These are phyloP conservation scores for Stegana nigrithorax DNA, from an alignment of 2,888 invertebrate genomes.

Conservation along the genomic window DNA sequence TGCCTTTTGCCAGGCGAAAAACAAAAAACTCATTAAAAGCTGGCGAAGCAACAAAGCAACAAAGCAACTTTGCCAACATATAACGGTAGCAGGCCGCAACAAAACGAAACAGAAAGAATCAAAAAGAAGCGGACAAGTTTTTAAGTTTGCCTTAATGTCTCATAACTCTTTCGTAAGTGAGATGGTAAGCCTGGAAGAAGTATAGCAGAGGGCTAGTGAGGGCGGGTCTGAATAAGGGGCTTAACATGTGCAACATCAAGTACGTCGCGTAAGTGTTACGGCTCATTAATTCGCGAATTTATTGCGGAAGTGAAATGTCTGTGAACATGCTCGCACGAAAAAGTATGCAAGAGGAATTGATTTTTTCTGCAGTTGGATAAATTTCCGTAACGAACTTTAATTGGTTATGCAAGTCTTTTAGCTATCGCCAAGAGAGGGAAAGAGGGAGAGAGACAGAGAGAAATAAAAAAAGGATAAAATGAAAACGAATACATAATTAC, in stretches of 20 bases:
- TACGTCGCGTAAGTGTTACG: constrained; percentile 47
- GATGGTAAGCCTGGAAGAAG: background rate
- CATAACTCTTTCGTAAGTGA: constrained; percentile 9
- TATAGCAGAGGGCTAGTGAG: background rate
- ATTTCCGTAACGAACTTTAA: background rate
- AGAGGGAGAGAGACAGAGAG: background rate
- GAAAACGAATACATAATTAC: too few relatives aligned
- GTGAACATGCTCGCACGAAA: constrained; percentile 9
- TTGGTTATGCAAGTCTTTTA: background rate
- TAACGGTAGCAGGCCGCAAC: background rate
- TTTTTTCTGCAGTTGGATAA: background rate
- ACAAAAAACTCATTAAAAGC: background rate
- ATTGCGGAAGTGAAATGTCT: constrained; percentile 58
- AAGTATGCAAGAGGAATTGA: constrained; percentile 9
- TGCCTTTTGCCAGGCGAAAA: background rate
- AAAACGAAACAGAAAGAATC: background rate
- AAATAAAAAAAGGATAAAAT: background rate
- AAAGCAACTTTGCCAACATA: background rate
- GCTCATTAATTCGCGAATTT: constrained; percentile 56
- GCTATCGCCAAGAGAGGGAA: background rate
- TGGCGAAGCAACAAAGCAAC: background rate
- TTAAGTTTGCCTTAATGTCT: background rate
- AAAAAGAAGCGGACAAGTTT: background rate
- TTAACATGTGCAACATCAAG: constrained; percentile 2
- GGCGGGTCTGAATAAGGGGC: background rate